Evolutionary conservation across 1,140 invertebrate genomes (phyloP).

Genomic region (Propsilocerus akamusi): DNA sequence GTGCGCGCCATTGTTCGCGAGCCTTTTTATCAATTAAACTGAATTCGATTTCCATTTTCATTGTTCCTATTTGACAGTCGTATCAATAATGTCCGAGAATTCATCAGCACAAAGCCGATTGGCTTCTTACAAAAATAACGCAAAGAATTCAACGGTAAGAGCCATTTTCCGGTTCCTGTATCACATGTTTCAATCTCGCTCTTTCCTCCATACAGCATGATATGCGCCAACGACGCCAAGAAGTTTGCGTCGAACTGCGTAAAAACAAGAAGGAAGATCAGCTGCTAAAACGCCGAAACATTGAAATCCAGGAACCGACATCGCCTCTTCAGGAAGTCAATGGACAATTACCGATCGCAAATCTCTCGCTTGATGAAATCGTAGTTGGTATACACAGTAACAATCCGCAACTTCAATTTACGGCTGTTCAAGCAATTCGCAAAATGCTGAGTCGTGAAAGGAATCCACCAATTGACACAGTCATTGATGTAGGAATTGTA

Average conservation of each 20-base stretch:
- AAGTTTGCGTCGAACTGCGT: slow-evolving; percentile 73
- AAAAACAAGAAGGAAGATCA: slow-evolving; percentile 92
- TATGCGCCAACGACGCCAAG: slow-evolving; percentile 67
- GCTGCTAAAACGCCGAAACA: slow-evolving; percentile 82
- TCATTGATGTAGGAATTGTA: slow-evolving; percentile 75
- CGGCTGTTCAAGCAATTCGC: slow-evolving; percentile 55
- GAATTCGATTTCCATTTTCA: not conserved
- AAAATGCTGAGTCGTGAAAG: slow-evolving; percentile 82
- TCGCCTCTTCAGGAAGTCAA: slow-evolving; percentile 34
- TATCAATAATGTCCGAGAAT: not conserved
- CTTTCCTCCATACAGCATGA: slow-evolving; percentile 34
- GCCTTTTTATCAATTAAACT: not conserved
- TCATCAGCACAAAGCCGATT: not conserved
- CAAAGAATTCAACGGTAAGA: slow-evolving; percentile 3
- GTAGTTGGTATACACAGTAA: slow-evolving; percentile 38
- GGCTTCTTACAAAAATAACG: slow-evolving; percentile 5
- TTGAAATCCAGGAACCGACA: slow-evolving; percentile 34
- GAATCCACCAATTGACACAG: slow-evolving; percentile 83
- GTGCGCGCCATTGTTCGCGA: no score
- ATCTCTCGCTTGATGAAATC: slow-evolving; percentile 36
- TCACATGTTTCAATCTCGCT: not conserved
- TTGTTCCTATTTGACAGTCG: not conserved
- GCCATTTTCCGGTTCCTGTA: not conserved
- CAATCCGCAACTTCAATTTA: slow-evolving; percentile 38
- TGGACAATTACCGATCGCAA: slow-evolving; percentile 23